These are phyloP conservation scores for crab-eating macaque (Macaca fascicularis) DNA, from an alignment of 2,113 vertebrate genomes.

Conservation along the genomic window DNA sequence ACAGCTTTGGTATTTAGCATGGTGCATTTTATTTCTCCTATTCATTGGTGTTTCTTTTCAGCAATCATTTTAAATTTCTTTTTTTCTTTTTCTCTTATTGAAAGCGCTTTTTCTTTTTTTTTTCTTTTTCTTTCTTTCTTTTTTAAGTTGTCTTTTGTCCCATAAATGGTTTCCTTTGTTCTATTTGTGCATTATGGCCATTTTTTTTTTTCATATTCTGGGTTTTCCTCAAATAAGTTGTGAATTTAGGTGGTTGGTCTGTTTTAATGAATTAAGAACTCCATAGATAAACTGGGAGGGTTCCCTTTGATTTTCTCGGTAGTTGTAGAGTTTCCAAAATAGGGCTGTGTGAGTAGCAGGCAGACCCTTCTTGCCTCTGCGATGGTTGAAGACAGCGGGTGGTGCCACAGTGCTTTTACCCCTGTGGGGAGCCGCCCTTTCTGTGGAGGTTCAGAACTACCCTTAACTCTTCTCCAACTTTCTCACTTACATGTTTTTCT, in stretches of 20 bases:
- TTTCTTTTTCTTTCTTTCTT: neutral
- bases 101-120: neutral
- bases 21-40: neutral
- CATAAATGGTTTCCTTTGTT: neutral
- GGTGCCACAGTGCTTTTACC: neutral
- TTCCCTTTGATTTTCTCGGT: neutral
- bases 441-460: neutral
- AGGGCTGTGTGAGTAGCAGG: neutral
- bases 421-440: neutral
- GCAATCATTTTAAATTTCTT: neutral
- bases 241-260: neutral
- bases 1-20: neutral
- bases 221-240: neutral
- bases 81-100: neutral
- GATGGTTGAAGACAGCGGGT: neutral
- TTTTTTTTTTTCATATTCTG: neutral
- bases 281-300: neutral
- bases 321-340: neutral
- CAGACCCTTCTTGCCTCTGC: neutral
- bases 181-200: neutral
- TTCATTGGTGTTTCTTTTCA: neutral
- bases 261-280: neutral
- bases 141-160: neutral
- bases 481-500: too few relatives aligned
- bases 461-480: too few relatives aligned